Percentiles rank a stretch among this genome's conserved stretches.
These are phyloP conservation scores for Eupithecia tripunctaria DNA, from an alignment of 2,888 invertebrate species.

Conservation along the genomic window DNA sequence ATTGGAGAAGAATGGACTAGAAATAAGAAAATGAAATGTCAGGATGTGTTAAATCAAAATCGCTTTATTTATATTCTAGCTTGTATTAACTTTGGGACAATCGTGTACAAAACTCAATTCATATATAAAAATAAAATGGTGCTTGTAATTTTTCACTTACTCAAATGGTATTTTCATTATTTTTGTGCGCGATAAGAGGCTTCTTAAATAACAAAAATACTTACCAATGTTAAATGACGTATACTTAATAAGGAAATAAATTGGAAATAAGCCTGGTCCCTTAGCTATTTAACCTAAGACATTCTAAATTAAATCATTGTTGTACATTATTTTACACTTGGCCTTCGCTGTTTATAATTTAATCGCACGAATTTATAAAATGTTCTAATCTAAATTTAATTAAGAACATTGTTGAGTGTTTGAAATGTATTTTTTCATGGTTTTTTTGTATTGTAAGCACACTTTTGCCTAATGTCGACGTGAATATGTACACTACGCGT, in stretches of 20 bases:
- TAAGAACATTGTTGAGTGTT: conserved; percentile 49
- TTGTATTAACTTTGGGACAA: conserved; percentile 32
- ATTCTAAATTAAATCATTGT: conserved; percentile 56
- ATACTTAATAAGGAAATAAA: background rate
- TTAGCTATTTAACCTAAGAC: background rate
- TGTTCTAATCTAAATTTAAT: conserved; percentile 58
- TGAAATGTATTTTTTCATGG: conserved; percentile 47
- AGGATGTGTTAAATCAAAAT: conserved; percentile 34
- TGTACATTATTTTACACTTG: conserved; percentile 63
- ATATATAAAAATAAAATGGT: conserved; percentile 19
- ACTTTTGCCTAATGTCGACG: conserved; percentile 79
- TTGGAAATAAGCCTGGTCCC: conserved; percentile 10
- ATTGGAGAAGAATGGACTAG: background rate
- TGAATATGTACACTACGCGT: conserved; percentile 80
- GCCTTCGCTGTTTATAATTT: conserved; percentile 69
- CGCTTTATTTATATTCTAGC: conserved; percentile 45
- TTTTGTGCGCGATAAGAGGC: conserved; percentile 22
- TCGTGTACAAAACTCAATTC: conserved; percentile 29
- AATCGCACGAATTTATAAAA: conserved; percentile 81
- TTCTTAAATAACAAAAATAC: background rate
- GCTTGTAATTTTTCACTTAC: conserved; percentile 18
- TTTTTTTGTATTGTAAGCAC: conserved; percentile 62
- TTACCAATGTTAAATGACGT: background rate
- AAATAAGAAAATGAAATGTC: conserved; percentile 3
- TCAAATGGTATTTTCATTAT: conserved; percentile 7